Percentiles rank a stretch among this genome's conserved stretches.
Evolutionary conservation across 2,113 vertebrate genomes (phyloP).

Genomic region (Montifringilla adamsi): DNA sequence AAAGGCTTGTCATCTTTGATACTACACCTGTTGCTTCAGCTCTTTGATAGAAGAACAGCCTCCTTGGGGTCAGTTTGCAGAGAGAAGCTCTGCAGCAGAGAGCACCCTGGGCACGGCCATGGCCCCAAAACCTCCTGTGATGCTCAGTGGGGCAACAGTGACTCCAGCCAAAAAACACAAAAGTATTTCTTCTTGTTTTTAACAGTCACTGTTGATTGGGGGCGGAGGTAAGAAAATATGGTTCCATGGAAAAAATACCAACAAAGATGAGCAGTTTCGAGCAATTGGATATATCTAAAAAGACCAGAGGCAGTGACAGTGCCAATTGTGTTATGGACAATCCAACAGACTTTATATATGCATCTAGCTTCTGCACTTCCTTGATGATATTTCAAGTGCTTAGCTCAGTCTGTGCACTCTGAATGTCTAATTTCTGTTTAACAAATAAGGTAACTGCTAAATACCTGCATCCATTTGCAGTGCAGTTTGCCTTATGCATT

Average conservation of each 20-base stretch:
- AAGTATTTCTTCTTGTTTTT: not conserved
- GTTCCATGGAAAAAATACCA: not conserved
- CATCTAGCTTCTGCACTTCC: not conserved
- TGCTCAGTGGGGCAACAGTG: not conserved
- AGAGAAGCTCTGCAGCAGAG: not conserved
- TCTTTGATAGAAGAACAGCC: not conserved
- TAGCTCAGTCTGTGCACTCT: not conserved
- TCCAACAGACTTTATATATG: not conserved
- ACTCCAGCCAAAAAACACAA: not conserved
- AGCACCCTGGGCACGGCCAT: not conserved
- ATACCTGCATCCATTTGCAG: not conserved
- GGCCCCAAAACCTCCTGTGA: not conserved
- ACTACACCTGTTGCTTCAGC: constrained; percentile 33
- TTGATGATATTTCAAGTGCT: not conserved
- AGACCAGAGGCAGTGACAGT: accelerated
- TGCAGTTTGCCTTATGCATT: not conserved
- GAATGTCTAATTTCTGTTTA: not conserved
- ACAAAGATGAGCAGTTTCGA: not conserved
- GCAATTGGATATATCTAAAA: not conserved
- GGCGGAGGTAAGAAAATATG: not conserved
- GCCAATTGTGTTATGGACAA: not conserved
- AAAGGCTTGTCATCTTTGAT: constrained; percentile 8
- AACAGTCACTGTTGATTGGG: not conserved
- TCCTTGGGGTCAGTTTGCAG: not conserved
- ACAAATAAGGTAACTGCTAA: not conserved